Base-by-base conservation (phyloP, 2,797 vertebrate genomes). In the Etheostoma perlongum region DNA sequence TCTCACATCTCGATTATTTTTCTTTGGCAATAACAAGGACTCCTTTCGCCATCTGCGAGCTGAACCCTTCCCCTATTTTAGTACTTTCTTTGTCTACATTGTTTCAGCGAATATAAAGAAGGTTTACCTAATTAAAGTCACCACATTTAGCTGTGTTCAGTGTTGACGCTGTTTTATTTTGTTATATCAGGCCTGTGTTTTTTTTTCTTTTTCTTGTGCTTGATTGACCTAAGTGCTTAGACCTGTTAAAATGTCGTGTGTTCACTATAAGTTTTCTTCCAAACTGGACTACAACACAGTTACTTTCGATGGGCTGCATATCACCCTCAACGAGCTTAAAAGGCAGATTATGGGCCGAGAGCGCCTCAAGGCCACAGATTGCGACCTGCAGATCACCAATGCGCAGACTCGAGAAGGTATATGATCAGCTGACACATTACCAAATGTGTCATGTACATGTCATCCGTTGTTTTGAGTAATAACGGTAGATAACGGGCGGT, bases 271-370 rank as follows among this genome's bases (percentile, higher is more conserved):
- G 93, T 99, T 99, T 94, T 98, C 96, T 81, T 98, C 98, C 86
- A 99, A 98, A 96, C 97, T 98, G 90, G 98, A 98, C 94, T 99
- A 99, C 93, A 97, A 98, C 83, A 99, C 97, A 83, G 97, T 99
- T 93, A 98, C 98, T 86, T 99, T 99, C 89, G 96, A 99, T 94
- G 98, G 98, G 79, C 96, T 99, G 51, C 97, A 99, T 92, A 99
- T 99, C 94, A 98, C 97, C 71, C 96, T 99, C 85, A 96, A 93
- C 88, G 98, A 99, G 91, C 95, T 99, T 81, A 99, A 99, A 94
- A 95, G 94, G 92, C 97, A 98, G 96, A 99, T 99, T 86, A 99
- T 99, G 98, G 95, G 93, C 85, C 95, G 97, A 18, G 98, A 99
- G 94, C 97, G 97, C 85, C 97, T 99, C 94, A 99, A 99, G 95